A percentile compares a stretch with the other conserved stretches of the same genome.
These are phyloP conservation scores for Caenorhabditis wallacei DNA, from an alignment of 2,888 invertebrate genomes.

Conservation along the genomic window DNA sequence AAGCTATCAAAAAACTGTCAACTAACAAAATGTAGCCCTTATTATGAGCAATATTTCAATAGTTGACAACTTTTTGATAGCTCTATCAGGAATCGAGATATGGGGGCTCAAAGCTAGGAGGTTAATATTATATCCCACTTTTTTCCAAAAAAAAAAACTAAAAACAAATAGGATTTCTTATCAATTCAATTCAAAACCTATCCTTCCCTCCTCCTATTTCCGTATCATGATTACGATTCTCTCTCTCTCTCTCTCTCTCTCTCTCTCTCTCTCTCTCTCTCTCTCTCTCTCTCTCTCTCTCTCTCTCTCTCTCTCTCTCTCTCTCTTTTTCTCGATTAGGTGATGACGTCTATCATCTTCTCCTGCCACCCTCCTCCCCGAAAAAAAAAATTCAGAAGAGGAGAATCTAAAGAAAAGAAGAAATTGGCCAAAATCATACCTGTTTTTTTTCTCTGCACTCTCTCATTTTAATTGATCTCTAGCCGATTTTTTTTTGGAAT, in stretches of 20 bases:
- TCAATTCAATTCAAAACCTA: background rate
- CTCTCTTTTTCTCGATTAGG: too few species aligned
- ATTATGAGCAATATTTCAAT: too few species aligned
- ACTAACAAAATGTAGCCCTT: too few species aligned
- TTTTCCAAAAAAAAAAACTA: background rate
- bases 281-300: conserved; percentile 3
- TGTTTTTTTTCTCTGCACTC: conserved; percentile 2
- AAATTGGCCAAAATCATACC: conserved; percentile 40
- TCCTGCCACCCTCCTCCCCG: too few species aligned
- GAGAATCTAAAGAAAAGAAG: too few species aligned
- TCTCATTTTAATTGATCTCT: conserved; percentile 19
- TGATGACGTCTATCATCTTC: background rate
- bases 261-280: background rate
- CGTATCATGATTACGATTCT: background rate
- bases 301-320: background rate
- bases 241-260: conserved; percentile 3
- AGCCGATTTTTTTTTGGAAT: background rate
- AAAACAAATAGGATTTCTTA: background rate
- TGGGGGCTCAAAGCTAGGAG: too few species aligned
- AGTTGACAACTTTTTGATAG: too few species aligned
- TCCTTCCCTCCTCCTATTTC: conserved; percentile 6
- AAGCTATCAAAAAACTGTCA: too few species aligned
- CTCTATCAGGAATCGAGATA: too few species aligned
- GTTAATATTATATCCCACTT: too few species aligned
- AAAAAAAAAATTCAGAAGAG: too few species aligned